A percentile compares a stretch with the other conserved stretches of the same genome.
Evolutionary conservation across 2,113 vertebrate species (phyloP).

Genomic region (Taurulus bubalis): DNA sequence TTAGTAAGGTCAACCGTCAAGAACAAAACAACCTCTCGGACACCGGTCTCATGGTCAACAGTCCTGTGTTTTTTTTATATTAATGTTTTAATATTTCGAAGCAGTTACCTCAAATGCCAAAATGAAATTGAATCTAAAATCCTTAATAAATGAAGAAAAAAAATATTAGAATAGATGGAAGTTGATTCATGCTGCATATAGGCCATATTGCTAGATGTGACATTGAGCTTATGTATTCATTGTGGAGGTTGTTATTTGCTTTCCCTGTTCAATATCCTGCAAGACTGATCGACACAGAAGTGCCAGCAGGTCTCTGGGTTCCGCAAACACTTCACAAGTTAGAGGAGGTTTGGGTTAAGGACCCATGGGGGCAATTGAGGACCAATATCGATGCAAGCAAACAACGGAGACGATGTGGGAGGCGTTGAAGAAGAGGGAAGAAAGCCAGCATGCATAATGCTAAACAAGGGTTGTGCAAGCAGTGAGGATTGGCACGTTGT

Average conservation of each 20-base stretch:
- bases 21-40: too few relatives aligned
- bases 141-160: background rate
- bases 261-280: conserved; percentile 5
- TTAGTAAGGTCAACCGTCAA: too few relatives aligned
- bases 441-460: conserved; percentile 6
- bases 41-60: too few relatives aligned
- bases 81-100: too few relatives aligned
- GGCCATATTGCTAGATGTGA: background rate
- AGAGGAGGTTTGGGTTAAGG: conserved; percentile 13
- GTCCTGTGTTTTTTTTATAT: too few relatives aligned
- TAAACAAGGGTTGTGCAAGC: conserved; percentile 6
- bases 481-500: background rate
- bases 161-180: background rate
- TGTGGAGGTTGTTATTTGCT: background rate
- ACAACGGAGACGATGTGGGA: conserved; percentile 2
- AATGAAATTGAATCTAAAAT: background rate
- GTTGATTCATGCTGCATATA: background rate
- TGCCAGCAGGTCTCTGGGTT: conserved; percentile 16
- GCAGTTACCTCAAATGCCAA: background rate
- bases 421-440: background rate
- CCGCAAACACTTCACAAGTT: conserved; percentile 43
- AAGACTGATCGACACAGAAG: background rate
- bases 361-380: background rate
- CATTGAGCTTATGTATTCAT: background rate
- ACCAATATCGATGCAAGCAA: conserved; percentile 41